Conservation (phyloP, 1,140 invertebrate species). For the Chrysopa pallens region DNA sequence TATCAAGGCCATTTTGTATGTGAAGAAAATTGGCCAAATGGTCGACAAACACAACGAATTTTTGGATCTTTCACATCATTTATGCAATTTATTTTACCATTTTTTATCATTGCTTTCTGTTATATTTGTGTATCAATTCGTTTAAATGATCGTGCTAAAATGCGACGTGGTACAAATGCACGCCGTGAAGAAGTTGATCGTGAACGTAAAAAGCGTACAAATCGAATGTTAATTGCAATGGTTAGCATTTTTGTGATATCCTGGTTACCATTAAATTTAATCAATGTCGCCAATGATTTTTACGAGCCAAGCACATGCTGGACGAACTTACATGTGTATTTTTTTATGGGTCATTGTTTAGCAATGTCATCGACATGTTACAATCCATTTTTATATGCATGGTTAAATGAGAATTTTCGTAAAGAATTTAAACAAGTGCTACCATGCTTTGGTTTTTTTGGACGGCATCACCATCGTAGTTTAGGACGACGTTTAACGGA, state of each 20-base stretch:
- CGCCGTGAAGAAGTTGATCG: conserved; percentile 55
- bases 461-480: not conserved
- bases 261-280: conserved; percentile 86
- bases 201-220: conserved; percentile 54
- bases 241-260: conserved; percentile 83
- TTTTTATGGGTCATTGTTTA: conserved; percentile 78
- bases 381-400: conserved; percentile 79
- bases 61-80: conserved; percentile 74
- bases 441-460: conserved; percentile 34
- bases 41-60: conserved; percentile 40
- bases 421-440: conserved; percentile 81
- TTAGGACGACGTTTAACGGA: not conserved
- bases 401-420: conserved; percentile 93
- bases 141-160: conserved; percentile 53
- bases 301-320: conserved; percentile 39
- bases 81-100: conserved; percentile 86
- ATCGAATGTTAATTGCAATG: conserved; percentile 92
- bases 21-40: conserved; percentile 74
- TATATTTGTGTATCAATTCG: conserved; percentile 78
- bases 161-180: conserved; percentile 55
- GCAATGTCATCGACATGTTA: conserved; percentile 89
- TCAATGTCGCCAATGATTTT: conserved; percentile 74
- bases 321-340: conserved; percentile 63
- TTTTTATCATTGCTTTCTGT: conserved; percentile 81
- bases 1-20: conserved; percentile 35